Base-by-base conservation (phyloP, 2,797 vertebrate genomes). In the Pseudopleuronectes americanus region DNA sequence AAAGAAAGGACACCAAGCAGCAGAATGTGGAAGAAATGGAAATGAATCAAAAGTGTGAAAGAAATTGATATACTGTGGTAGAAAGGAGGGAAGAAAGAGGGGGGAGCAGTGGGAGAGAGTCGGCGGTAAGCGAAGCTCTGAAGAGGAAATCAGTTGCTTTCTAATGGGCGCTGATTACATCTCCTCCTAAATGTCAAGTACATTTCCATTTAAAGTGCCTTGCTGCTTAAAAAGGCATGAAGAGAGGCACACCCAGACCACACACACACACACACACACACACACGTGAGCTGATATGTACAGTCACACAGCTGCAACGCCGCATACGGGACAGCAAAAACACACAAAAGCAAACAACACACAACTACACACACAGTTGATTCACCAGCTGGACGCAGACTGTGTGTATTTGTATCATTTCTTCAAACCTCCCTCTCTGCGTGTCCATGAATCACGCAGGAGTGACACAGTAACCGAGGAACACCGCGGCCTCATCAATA, bases 201-300 rank as follows among this genome's bases (percentile, higher is more conserved):
- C 93, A 96, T 97, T 97, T 97, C 94, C 96, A 97, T 97, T 96
- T 96, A 96, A 95, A 97, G 94, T 94, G 93, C 93, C 95, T 88
- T 19, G 60, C 76, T 95, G 94, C 93, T 96, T 96, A 96, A 96
- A 95, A 89, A 94, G 90, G 90, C 92, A 24, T 96, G 93, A 92
- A 95, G 94, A 78, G 71, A 90, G 87, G 68, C 92, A 93, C 92
- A 90, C 93, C 90, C 90, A 87, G 68, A 73, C 76, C 69, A 60
- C 80, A 73, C 69, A 73, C 66, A 57, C 74, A 67, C 63, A 77
- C 62, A 68, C 2, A 64, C 17, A 63, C 69, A 57, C 74, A 67
- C 60, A 64, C 10, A 63, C 17, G 68, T 23, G 24, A 53, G 38
- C 65, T 28, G n/a, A 75, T 66, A 78, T 54, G 74, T 49, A 66